phyloP scores from a whole-genome alignment of 2,113 vertebrate genomes.

The Aplodontia rufa region DNA sequence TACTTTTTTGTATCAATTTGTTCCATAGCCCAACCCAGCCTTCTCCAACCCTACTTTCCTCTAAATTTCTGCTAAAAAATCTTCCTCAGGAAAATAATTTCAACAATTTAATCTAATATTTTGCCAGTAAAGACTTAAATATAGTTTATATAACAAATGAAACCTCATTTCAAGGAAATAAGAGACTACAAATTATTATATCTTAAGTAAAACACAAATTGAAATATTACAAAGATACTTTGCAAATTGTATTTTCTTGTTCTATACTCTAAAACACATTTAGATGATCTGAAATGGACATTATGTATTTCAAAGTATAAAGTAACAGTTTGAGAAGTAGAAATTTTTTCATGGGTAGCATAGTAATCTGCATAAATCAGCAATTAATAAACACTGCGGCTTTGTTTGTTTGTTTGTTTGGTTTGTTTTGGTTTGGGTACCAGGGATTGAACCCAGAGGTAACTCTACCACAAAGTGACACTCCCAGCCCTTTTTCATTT shows the following conservation, averaged over 20 bases:
- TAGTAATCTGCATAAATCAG: background rate
- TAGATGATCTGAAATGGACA: conserved; percentile 6
- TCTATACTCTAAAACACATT: conserved; percentile 43
- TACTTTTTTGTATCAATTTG: conserved; percentile 1
- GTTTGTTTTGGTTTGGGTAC: too few relatives aligned
- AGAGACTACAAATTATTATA: background rate
- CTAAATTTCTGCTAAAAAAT: conserved; percentile 26
- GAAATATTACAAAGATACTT: background rate
- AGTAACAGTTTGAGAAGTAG: background rate
- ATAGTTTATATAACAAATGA: background rate
- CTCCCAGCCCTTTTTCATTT: too few relatives aligned
- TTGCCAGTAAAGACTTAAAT: conserved; percentile 28
- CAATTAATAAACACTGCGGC: conserved; percentile 4
- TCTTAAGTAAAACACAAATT: background rate
- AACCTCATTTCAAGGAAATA: background rate
- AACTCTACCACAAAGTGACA: too few relatives aligned
- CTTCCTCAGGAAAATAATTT: conserved; percentile 33
- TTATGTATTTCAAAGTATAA: background rate
- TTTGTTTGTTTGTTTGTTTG: too few relatives aligned
- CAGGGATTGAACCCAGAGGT: too few relatives aligned
- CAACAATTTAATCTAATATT: background rate
- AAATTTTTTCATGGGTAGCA: background rate
- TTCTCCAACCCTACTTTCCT: conserved; percentile 3
- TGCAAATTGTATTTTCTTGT: conserved; percentile 24
- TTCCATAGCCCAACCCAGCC: background rate